These are phyloP conservation scores for Pyrochroa serraticornis DNA, from an alignment of 2,888 invertebrate genomes.

Conservation along the genomic window DNA sequence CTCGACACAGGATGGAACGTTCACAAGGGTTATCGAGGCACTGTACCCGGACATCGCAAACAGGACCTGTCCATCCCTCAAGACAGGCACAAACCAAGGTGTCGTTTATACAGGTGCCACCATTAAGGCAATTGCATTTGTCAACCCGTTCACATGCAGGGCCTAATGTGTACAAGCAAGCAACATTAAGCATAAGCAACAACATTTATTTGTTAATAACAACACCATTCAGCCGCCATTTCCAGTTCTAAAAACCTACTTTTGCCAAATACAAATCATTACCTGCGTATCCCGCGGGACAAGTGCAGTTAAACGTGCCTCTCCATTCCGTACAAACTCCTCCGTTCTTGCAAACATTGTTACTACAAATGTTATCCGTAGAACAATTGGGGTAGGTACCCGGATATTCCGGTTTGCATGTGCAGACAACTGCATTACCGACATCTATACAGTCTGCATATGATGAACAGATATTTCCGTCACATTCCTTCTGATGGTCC, in stretches of 20 bases:
- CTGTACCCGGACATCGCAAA: constrained; percentile 40
- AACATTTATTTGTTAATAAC: background rate
- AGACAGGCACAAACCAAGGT: constrained; percentile 49
- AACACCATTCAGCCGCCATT: background rate
- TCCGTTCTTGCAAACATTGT: constrained; percentile 76
- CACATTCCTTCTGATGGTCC: constrained; percentile 53
- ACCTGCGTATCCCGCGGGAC: constrained; percentile 75
- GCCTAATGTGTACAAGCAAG: constrained; percentile 39
- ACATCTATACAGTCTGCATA: constrained; percentile 70
- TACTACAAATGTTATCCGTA: constrained; percentile 65
- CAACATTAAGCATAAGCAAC: constrained; percentile 12
- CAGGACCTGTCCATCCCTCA: constrained; percentile 56
- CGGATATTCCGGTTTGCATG: constrained; percentile 69
- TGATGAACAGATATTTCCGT: constrained; percentile 62
- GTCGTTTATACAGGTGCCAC: constrained; percentile 56
- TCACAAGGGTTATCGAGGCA: constrained; percentile 66
- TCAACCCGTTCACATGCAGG: constrained; percentile 47
- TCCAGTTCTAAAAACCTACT: too few relatives aligned
- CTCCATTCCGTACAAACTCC: constrained; percentile 68
- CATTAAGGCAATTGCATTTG: constrained; percentile 61
- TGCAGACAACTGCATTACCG: constrained; percentile 60
- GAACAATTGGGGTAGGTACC: constrained; percentile 60
- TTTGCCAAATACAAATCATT: constrained; percentile 36
- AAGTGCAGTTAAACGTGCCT: constrained; percentile 72
- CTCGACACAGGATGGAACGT: constrained; percentile 67